Percentiles rank a stretch among this genome's conserved stretches.
Evolutionary conservation across 2,113 vertebrate genomes (phyloP).

Genomic region (Nothocercus julius): DNA sequence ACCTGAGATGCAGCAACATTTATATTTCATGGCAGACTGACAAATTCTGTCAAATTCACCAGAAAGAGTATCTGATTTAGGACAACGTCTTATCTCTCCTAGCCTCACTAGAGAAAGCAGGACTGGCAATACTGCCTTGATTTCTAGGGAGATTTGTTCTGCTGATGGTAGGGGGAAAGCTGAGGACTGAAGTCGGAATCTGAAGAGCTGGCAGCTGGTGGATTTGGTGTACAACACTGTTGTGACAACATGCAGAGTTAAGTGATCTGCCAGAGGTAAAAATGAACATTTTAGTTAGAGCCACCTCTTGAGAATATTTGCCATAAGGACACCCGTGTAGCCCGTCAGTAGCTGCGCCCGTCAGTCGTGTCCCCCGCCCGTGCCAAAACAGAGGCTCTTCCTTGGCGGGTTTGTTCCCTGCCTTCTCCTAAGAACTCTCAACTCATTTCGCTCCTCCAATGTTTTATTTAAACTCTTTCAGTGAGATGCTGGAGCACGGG

Average conservation of each 20-base stretch:
- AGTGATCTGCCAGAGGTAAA: not conserved
- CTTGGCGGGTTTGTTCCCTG: conserved; percentile 52
- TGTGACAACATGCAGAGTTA: not conserved
- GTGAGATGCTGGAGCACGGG: conserved; percentile 45
- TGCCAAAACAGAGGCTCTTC: conserved; percentile 51
- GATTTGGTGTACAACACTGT: not conserved
- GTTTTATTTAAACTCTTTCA: conserved; percentile 74
- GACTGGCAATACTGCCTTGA: not conserved
- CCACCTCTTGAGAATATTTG: not conserved
- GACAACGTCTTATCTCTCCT: not conserved
- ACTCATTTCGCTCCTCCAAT: conserved; percentile 61
- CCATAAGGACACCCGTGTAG: not conserved
- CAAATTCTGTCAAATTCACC: not conserved
- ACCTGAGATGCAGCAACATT: not conserved
- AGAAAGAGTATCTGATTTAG: not conserved
- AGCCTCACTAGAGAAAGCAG: not conserved
- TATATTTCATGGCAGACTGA: not conserved
- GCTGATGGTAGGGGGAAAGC: not conserved
- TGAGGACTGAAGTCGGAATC: not conserved
- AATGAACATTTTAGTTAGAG: not conserved
- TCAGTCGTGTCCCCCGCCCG: not conserved
- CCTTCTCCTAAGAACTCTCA: conserved; percentile 59
- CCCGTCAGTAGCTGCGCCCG: not conserved
- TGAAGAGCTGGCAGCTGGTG: not conserved
- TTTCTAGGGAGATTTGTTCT: not conserved